Evolutionary conservation across 2,113 vertebrate species (phyloP), one percentile per base, ranked within the genome.

Genomic region (Apeltes quadracus): DNA sequence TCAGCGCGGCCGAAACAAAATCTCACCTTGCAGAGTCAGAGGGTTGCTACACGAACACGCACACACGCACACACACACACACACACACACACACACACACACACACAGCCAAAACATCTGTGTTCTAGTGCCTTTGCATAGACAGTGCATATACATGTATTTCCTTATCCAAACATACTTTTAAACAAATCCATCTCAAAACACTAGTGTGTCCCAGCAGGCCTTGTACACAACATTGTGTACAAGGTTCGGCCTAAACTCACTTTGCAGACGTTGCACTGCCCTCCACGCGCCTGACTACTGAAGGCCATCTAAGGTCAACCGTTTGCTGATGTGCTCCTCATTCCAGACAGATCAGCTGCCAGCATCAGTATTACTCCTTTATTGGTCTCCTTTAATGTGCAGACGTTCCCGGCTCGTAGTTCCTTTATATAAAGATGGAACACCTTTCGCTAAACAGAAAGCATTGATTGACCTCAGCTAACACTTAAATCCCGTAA

Each of bases 271-370:
- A 69, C 72, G 22, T 61, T 43, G 65, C 77, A 61, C 20, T 20
- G 36, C 54, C 80, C 80, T 83, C 54, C 14, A 71, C 39, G 13
- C 57, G 62, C 81, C 78, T 72, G 83, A 74, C 69, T 50, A 58
- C 8, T 51, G 70, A 7, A 34, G 32, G 32, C 7, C 32, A 34
- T 7, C 32, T 48, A 51, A 88, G 79, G 73, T 86, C 82, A 81
- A 29, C 78, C 70, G 66, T 71, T 48, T 23, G 12, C 73, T 77
- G 80, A 81, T 82, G 75, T 85, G 64, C 77, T 81, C 76, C 72
- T 82, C 76, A 76, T 82, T 80, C 81, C 27, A 2, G 70, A 51
- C 1, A 7, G 66, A 66, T 87, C 78, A 79, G 67, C 39, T 77
- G 75, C 78, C 72, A 69, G 12, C 6, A 53, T 67, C 58, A 83